phyloP scores from a whole-genome alignment of 2,888 invertebrate species.

The Schrankia costaestrigalis region DNA sequence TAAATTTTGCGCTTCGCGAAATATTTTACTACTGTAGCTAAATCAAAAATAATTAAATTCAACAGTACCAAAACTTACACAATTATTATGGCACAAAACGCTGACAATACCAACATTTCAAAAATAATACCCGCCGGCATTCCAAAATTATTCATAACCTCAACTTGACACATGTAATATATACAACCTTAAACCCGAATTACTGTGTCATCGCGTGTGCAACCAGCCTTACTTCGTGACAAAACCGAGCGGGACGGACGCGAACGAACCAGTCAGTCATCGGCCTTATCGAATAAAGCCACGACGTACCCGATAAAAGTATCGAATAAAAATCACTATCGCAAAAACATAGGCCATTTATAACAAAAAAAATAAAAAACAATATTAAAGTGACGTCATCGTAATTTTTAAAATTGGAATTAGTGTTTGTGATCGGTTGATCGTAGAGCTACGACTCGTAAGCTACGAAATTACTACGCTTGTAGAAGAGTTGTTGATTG shows the following conservation, averaged over 20 bases:
- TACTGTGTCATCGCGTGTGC: conserved; percentile 47
- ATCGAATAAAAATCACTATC: not conserved
- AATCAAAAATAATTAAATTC: conserved; percentile 6
- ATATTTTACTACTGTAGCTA: too few species aligned
- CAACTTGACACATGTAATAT: conserved; percentile 34
- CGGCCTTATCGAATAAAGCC: conserved; percentile 38
- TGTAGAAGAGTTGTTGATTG: conserved; percentile 14
- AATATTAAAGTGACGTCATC: too few species aligned
- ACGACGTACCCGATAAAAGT: conserved; percentile 34
- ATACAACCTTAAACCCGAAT: conserved; percentile 32
- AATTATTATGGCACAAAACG: conserved; percentile 14
- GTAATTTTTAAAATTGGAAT: not conserved
- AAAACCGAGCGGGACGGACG: conserved; percentile 49
- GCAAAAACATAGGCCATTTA: too few species aligned
- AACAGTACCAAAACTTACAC: conserved; percentile 5
- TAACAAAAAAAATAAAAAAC: not conserved
- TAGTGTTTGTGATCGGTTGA: conserved; percentile 5
- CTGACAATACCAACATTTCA: conserved; percentile 9
- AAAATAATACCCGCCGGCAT: conserved; percentile 4
- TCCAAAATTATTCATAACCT: conserved; percentile 19
- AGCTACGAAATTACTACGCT: conserved; percentile 24
- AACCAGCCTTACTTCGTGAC: conserved; percentile 49
- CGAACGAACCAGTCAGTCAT: conserved; percentile 50
- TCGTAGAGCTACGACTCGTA: conserved; percentile 25
- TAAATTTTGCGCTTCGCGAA: too few species aligned